Evolutionary conservation across 1,140 invertebrate species (phyloP).

Genomic region (Calliopsis andreniformis): DNA sequence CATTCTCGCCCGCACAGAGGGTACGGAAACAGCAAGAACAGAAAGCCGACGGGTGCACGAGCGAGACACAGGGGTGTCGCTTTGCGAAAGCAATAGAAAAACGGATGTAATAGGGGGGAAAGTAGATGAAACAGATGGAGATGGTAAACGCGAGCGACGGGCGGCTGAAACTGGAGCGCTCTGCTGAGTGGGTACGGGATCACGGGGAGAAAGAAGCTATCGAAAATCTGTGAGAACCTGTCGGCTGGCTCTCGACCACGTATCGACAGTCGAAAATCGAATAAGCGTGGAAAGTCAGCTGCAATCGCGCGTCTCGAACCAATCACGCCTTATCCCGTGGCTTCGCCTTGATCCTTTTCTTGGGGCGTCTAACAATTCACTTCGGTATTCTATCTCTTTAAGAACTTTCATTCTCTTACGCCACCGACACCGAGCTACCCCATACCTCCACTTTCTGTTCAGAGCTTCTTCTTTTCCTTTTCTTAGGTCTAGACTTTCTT

Average conservation of each 20-base stretch:
- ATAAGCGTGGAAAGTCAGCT: constrained; percentile 57
- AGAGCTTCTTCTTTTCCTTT: too few species aligned
- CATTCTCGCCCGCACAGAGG: background rate
- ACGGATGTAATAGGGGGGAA: background rate
- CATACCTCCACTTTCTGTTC: too few species aligned
- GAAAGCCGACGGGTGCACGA: background rate
- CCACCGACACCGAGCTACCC: too few species aligned
- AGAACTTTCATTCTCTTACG: too few species aligned
- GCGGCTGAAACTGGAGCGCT: too few species aligned
- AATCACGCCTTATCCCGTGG: constrained; percentile 28
- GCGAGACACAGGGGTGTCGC: background rate
- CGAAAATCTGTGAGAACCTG: constrained; percentile 31
- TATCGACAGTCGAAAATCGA: constrained; percentile 13
- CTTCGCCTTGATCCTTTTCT: too few species aligned
- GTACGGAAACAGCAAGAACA: constrained; percentile 3
- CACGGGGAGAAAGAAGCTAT: constrained; percentile 40
- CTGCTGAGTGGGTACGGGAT: too few species aligned
- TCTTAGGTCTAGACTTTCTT: too few species aligned
- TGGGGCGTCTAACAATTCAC: too few species aligned
- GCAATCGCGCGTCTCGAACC: constrained; percentile 35
- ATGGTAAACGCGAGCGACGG: background rate
- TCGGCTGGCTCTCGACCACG: background rate
- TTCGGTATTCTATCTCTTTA: too few species aligned
- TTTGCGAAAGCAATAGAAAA: constrained; percentile 8
- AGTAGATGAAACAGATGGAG: background rate